Evolutionary conservation across 2,888 invertebrate genomes (phyloP), one percentile per base, ranked within the genome.

Genomic region (Panopea generosa): DNA sequence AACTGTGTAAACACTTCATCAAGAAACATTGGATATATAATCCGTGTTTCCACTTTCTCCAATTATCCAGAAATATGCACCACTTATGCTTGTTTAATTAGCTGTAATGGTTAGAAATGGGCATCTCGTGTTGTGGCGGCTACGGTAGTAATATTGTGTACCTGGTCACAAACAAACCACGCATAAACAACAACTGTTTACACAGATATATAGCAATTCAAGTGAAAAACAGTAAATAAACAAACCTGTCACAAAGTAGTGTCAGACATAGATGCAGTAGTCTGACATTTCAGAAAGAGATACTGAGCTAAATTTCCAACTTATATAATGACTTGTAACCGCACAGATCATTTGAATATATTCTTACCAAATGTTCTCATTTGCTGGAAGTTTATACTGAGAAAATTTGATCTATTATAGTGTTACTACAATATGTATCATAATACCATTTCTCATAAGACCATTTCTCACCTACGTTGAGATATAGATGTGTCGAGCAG

Each of bases 31-130:
- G 60, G 38, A 57, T 43, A 66, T 43, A 55, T 55, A 76, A 70
- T 66, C 60, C 70, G 47, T 33, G 38, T n/a, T 24, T 56, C 69
- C 70, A 76, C 76, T 76, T 55, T 43, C 43, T 26, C 38, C 66
- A 60, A 76, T 69, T 70, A 47, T 47, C 20, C 29, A 26, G 26
- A 45, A 61, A 45, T 61, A 29, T 47, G 45, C 33, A 20, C 22
- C 66, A 76, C 70, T 70, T 76, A 70, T 76, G 52, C 66, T 26
- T 26, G 50, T 66, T 70, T 61, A 76, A 70, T 63, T 65, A 61
- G 49, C 60, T 66, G 76, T 66, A 62, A 76, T 67, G 67, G 56
- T 29, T 47, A 27, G 45, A 73, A 61, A 73, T 73, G 53, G 43
- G 56, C 38, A 55, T 50, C 20, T 29, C n/a, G 18, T 49, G 55